A percentile compares a stretch with the other conserved stretches of the same genome.
These are phyloP conservation scores for Bilobella aurantiaca DNA, from an alignment of 1,140 invertebrate genomes.

Conservation along the genomic window DNA sequence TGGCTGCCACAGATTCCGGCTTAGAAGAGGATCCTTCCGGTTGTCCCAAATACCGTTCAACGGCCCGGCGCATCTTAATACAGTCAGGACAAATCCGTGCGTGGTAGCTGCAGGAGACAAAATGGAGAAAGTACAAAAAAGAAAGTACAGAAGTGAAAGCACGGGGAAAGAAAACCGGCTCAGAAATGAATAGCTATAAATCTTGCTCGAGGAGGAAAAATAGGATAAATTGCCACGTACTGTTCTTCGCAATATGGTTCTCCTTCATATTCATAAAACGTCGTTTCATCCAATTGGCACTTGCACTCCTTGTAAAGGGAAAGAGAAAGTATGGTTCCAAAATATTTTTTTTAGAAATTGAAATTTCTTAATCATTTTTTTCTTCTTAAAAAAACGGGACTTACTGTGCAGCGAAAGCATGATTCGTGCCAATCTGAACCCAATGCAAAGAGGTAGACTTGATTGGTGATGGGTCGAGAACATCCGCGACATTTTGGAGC, in stretches of 20 bases:
- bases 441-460: constrained; percentile 57
- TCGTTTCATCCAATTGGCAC: constrained; percentile 41
- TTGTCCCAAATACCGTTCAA: constrained; percentile 5
- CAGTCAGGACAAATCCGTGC: constrained; percentile 34
- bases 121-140: too few species aligned
- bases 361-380: background rate
- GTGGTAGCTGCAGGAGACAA: constrained; percentile 14
- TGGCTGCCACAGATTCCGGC: background rate
- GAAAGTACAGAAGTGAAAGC: too few species aligned
- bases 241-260: constrained; percentile 39
- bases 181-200: too few species aligned
- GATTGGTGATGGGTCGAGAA: constrained; percentile 46
- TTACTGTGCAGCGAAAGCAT: constrained; percentile 56
- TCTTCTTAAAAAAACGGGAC: background rate
- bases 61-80: constrained; percentile 30
- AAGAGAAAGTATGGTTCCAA: too few species aligned
- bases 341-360: too few species aligned
- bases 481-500: constrained; percentile 56
- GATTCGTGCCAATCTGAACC: constrained; percentile 56
- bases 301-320: constrained; percentile 43
- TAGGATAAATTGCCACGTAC: constrained; percentile 6
- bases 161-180: too few species aligned
- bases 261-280: constrained; percentile 43
- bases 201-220: background rate
- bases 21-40: background rate